Conservation (phyloP, 1,140 invertebrate species). For the Drosophila subobscura region DNA sequence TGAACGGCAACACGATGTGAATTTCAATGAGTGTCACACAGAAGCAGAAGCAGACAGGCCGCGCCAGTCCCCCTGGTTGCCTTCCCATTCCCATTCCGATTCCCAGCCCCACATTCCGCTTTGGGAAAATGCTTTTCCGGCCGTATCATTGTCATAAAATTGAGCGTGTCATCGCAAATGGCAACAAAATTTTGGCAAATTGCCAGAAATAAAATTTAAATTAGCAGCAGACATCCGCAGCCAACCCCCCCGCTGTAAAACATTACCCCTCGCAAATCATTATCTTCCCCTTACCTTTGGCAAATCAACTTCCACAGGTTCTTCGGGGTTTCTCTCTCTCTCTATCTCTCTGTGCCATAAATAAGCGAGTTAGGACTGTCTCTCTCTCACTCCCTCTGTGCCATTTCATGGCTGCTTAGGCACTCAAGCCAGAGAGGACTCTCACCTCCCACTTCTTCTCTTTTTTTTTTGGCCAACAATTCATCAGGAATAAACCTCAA, state of each 20-base stretch:
- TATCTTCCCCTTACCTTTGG: slow-evolving; percentile 39
- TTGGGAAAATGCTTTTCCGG: slow-evolving; percentile 34
- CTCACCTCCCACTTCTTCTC: slow-evolving; percentile 16
- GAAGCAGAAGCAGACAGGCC: slow-evolving; percentile 8
- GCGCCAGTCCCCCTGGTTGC: too few relatives aligned
- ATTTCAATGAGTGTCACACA: slow-evolving; percentile 79
- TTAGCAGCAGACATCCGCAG: slow-evolving; percentile 59
- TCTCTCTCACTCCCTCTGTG: too few relatives aligned
- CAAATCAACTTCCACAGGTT: slow-evolving; percentile 5
- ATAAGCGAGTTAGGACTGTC: slow-evolving; percentile 40
- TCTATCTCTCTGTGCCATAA: slow-evolving; percentile 33
- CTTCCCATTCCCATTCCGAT: neutral
- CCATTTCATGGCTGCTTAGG: slow-evolving; percentile 47
- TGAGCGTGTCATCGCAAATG: slow-evolving; percentile 77
- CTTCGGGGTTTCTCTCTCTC: neutral
- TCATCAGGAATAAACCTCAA: slow-evolving; percentile 56
- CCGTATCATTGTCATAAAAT: slow-evolving; percentile 75
- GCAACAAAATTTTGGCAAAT: slow-evolving; percentile 80
- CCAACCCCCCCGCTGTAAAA: slow-evolving; percentile 50
- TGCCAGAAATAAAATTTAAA: slow-evolving; percentile 82
- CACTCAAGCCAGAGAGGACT: slow-evolving; percentile 24
- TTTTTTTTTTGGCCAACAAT: slow-evolving; percentile 26
- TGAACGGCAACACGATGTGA: slow-evolving; percentile 77
- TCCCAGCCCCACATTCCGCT: slow-evolving; percentile 1
- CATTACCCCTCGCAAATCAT: slow-evolving; percentile 30